Evolutionary conservation across 92 coral and sea anemone genomes (phyloP).

Genomic region (Porites rus): DNA sequence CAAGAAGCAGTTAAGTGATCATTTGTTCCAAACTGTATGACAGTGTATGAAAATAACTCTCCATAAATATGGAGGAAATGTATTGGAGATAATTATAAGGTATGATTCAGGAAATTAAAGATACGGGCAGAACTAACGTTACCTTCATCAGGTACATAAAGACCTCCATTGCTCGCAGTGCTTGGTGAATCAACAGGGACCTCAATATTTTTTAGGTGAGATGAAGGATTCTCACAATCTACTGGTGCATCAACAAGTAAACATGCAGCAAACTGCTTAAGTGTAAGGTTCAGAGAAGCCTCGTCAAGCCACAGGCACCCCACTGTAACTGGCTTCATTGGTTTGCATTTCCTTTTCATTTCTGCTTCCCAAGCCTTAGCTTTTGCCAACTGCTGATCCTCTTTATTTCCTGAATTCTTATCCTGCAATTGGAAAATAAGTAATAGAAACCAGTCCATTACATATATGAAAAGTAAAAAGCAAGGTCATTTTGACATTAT

Average conservation of each 20-base stretch:
- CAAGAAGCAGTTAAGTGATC: neutral
- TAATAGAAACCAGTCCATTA: neutral
- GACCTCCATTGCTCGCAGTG: conserved; percentile 58
- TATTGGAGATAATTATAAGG: too few relatives aligned
- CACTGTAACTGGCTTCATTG: conserved; percentile 86
- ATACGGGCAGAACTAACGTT: too few relatives aligned
- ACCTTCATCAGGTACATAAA: conserved; percentile 98
- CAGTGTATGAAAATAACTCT: too few relatives aligned
- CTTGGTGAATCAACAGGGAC: conserved; percentile 7
- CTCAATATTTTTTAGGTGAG: neutral
- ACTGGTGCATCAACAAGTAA: conserved; percentile 71
- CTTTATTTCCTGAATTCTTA: conserved; percentile 46
- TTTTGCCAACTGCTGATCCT: conserved; percentile 89
- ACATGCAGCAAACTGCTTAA: conserved; percentile 88
- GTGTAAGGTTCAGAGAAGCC: conserved; percentile 61
- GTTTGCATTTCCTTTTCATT: conserved; percentile 89
- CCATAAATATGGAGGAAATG: neutral
- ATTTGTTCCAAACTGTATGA: neutral
- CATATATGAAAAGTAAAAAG: too few relatives aligned
- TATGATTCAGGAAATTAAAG: neutral
- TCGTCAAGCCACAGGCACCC: conserved; percentile 90
- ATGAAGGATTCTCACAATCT: conserved; percentile 32
- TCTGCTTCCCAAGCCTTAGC: conserved; percentile 98
- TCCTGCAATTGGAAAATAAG: conserved; percentile 17
- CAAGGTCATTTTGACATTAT: too few relatives aligned